Evolutionary conservation across 2,113 vertebrate species (phyloP), one percentile per base, ranked within the genome.

Genomic region (Melospiza melodia): DNA sequence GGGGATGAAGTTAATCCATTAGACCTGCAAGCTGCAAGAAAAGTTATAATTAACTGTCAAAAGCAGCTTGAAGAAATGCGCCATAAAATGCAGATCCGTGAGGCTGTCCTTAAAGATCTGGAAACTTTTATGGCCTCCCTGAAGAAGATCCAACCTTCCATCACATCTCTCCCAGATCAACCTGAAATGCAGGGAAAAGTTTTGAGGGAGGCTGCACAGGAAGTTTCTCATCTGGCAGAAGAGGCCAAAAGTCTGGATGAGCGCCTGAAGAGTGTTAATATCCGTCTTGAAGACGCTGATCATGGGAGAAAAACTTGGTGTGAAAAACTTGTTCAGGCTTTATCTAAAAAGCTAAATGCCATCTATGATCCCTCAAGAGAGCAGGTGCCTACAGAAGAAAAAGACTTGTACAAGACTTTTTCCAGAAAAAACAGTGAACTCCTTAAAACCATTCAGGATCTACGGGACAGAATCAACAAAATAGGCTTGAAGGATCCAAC

Each of bases 401-500:
- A 97, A 72, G 97, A 97, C 15, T 97, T 98, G 33, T 76, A 89
- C 28, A 95, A 96, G 57, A 93, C 94, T 8, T 97, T 99, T 85
- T 92, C 95, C 35, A 85, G 97, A 55, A 99, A 98, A 97, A 98
- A 96, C 41, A 92, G 93, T 44, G 97, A 97, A 8, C 95, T 99
- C 74, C 89, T 98, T 66, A 98, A 97, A 80, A 98, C 97, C 93
- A 97, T 99, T 91, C 98, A 98, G 81, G 98, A 98, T 77, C 76
- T 99, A 16, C 97, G 96, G 67, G 97, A 96, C 14, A 93, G 93
- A 6, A 97, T 99, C 20, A 97, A 98, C 87, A 97, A 93, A 43
- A 97, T 98, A 92, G 98, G 98, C 22, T 97, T 99, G 54, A 99
- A 98, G 87, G 99, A 99, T 94, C 98, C 99, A 48, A 99, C 99